Evolutionary conservation across 2,888 invertebrate species (phyloP).

Genomic region (Smittia sp.): DNA sequence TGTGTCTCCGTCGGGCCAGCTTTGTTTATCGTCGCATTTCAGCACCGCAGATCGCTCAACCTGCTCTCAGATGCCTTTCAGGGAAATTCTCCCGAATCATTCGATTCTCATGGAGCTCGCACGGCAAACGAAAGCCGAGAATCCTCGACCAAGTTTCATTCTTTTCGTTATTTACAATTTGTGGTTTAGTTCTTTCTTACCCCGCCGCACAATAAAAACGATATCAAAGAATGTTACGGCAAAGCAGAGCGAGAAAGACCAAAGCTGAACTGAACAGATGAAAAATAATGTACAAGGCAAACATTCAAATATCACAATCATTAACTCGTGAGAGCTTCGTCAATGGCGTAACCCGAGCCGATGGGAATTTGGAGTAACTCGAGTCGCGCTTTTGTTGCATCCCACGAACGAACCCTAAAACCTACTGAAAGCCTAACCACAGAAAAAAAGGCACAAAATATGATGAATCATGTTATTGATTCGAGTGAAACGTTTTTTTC

Average conservation of each 20-base stretch:
- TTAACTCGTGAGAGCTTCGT: background rate
- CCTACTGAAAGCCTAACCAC: constrained; percentile 17
- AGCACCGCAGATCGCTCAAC: background rate
- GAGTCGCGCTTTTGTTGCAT: background rate
- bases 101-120: background rate
- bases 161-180: constrained; percentile 11
- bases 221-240: constrained; percentile 4
- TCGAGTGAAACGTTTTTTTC: constrained; percentile 28
- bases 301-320: constrained; percentile 36
- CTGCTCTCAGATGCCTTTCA: background rate
- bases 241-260: background rate
- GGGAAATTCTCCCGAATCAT: background rate
- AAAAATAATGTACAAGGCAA: constrained; percentile 38
- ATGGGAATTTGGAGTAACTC: background rate
- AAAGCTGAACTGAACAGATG: constrained; percentile 19
- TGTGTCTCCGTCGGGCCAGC: background rate
- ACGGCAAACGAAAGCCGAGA: background rate
- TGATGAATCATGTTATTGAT: constrained; percentile 41
- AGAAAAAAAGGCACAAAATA: constrained; percentile 19
- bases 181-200: no score
- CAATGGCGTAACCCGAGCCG: background rate
- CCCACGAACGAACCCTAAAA: constrained; percentile 9
- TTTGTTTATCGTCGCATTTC: background rate
- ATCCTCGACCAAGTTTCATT: background rate
- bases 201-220: no score